These are phyloP conservation scores for Equus przewalskii DNA, from an alignment of 2,113 vertebrate genomes.

Conservation along the genomic window DNA sequence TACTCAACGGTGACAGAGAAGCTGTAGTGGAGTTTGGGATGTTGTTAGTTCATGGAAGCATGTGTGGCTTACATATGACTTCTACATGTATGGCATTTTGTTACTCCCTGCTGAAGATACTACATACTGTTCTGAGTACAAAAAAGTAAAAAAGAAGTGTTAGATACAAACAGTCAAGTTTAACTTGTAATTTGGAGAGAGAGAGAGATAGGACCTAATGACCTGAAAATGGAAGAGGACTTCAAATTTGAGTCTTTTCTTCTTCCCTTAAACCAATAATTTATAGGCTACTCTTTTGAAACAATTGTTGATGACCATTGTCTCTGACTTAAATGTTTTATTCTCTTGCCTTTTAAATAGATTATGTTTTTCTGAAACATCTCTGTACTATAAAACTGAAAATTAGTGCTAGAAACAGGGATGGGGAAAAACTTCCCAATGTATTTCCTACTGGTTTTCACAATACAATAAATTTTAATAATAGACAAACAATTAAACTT, in stretches of 20 bases:
- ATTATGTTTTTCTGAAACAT: neutral
- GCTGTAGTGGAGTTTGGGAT: neutral
- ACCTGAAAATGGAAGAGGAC: neutral
- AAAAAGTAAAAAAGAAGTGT: neutral
- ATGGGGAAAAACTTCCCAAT: neutral
- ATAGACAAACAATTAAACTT: neutral
- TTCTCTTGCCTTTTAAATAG: constrained; percentile 21
- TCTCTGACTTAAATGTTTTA: neutral
- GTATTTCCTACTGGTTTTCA: neutral
- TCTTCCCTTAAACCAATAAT: neutral
- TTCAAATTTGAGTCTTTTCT: neutral
- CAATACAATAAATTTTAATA: neutral
- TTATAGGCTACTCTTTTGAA: neutral
- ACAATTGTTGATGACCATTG: neutral
- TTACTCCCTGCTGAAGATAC: neutral
- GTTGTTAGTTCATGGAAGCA: neutral
- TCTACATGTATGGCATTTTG: neutral
- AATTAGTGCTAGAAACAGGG: neutral
- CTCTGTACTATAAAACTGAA: neutral
- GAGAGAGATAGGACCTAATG: neutral
- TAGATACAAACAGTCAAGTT: neutral
- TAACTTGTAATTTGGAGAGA: neutral
- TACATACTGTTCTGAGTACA: neutral
- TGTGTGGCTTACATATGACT: neutral
- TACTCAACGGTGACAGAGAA: neutral